Conservation (phyloP, 30 jellyfish, hydroid and myxozoan species). For the Turritopsis dohrnii region DNA sequence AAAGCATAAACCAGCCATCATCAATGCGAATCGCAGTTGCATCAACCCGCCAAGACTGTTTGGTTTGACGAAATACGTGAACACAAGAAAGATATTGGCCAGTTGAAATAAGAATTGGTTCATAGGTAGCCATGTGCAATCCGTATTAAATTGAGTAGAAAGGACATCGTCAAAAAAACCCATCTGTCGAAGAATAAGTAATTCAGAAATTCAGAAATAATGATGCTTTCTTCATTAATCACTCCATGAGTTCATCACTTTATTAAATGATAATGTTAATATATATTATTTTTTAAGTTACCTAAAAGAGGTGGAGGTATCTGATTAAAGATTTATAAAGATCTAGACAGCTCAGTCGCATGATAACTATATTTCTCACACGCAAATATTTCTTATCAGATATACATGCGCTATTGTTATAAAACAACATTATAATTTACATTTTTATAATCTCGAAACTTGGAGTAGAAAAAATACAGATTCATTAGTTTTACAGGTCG, state of each 20-base stretch:
- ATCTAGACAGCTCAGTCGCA: neutral
- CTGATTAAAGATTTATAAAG: neutral
- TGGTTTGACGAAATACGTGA: constrained; percentile 37
- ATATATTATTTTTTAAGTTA: too few species aligned
- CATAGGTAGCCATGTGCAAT: constrained; percentile 38
- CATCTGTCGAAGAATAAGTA: neutral
- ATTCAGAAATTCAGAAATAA: neutral
- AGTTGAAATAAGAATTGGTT: constrained; percentile 35
- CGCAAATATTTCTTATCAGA: neutral
- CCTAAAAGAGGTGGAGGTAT: neutral
- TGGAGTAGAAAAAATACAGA: too few species aligned
- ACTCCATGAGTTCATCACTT: neutral
- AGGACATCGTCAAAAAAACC: constrained; percentile 12
- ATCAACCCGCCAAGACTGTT: constrained; percentile 22
- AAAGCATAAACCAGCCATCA: constrained; percentile 37
- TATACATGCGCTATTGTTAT: too few species aligned
- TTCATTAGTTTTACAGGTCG: too few species aligned
- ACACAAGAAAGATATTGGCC: constrained; percentile 34
- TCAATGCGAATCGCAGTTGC: constrained; percentile 20
- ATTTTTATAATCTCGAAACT: too few species aligned
- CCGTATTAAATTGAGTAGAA: constrained; percentile 5
- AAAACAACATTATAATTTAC: too few species aligned
- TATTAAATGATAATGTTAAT: too few species aligned
- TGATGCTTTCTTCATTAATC: neutral
- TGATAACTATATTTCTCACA: neutral